Evolutionary conservation across 2,797 vertebrate genomes (phyloP).

Genomic region (Sphenodon punctatus): DNA sequence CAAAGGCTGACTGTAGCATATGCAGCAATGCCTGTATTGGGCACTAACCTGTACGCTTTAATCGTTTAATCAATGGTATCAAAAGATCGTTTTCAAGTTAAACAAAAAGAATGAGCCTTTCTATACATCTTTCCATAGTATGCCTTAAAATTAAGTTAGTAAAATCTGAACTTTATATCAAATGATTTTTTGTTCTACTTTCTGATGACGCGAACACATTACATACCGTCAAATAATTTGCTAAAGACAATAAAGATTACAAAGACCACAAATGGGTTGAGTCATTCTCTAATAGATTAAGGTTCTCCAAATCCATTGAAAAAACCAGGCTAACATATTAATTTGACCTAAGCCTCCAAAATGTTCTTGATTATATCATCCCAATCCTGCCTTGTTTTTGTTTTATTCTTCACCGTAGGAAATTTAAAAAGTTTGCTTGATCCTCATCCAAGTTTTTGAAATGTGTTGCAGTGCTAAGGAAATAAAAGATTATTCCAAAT

Average conservation of each 20-base stretch:
- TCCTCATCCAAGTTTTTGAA: constrained; percentile 55
- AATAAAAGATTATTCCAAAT: constrained; percentile 68
- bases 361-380: constrained; percentile 68
- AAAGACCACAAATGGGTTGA: constrained; percentile 31
- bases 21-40: neutral
- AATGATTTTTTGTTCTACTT: constrained; percentile 2
- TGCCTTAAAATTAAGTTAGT: constrained; percentile 47
- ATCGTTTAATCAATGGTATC: constrained; percentile 12
- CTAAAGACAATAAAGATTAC: constrained; percentile 50
- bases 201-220: constrained; percentile 16
- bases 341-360: constrained; percentile 59
- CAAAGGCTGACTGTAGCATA: neutral
- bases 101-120: constrained; percentile 31
- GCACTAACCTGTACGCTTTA: constrained; percentile 20
- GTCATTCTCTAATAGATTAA: constrained; percentile 49
- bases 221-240: constrained; percentile 17
- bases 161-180: constrained; percentile 31
- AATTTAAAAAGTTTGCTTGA: constrained; percentile 67
- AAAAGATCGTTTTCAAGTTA: constrained; percentile 43
- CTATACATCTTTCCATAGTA: constrained; percentile 14
- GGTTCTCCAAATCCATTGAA: constrained; percentile 41
- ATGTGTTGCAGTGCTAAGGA: constrained; percentile 64
- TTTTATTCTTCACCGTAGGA: constrained; percentile 65
- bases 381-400: constrained; percentile 41
- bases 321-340: constrained; percentile 40